Evolutionary conservation across 2,888 invertebrate species (phyloP).

Genomic region (Eledona agricola): DNA sequence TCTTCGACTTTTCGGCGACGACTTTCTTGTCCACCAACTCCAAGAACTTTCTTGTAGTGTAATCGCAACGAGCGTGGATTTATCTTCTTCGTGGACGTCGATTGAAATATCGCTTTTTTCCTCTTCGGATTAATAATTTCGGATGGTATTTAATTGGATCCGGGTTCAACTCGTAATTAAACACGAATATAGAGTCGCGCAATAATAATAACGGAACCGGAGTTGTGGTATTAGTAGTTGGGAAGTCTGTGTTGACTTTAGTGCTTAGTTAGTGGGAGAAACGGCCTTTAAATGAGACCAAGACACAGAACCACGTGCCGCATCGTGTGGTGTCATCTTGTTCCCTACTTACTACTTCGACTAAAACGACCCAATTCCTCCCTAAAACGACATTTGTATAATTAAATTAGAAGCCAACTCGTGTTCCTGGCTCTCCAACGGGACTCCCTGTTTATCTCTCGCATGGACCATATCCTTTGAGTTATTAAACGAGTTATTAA

Average conservation of each 20-base stretch:
- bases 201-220: constrained; percentile 40
- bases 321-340: constrained; percentile 48
- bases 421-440: constrained; percentile 9
- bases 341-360: constrained; percentile 35
- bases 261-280: constrained; percentile 49
- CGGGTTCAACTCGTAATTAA: constrained; percentile 16
- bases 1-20: constrained; percentile 43
- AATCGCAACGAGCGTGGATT: constrained; percentile 45
- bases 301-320: constrained; percentile 45
- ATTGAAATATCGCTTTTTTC: constrained; percentile 39
- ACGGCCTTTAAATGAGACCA: constrained; percentile 51
- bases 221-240: constrained; percentile 42
- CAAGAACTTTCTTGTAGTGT: constrained; percentile 48
- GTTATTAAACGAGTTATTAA: no score
- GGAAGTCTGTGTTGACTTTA: constrained; percentile 51
- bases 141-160: constrained; percentile 43
- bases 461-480: no score
- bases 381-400: constrained; percentile 25
- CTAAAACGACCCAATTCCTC: constrained; percentile 23
- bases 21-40: constrained; percentile 37
- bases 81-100: constrained; percentile 46
- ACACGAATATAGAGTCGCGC: constrained; percentile 26
- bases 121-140: constrained; percentile 28
- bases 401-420: constrained; percentile 32
- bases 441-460: constrained; percentile 7